These are phyloP conservation scores for Felis chaus DNA, from an alignment of 2,113 vertebrate species.

Conservation along the genomic window DNA sequence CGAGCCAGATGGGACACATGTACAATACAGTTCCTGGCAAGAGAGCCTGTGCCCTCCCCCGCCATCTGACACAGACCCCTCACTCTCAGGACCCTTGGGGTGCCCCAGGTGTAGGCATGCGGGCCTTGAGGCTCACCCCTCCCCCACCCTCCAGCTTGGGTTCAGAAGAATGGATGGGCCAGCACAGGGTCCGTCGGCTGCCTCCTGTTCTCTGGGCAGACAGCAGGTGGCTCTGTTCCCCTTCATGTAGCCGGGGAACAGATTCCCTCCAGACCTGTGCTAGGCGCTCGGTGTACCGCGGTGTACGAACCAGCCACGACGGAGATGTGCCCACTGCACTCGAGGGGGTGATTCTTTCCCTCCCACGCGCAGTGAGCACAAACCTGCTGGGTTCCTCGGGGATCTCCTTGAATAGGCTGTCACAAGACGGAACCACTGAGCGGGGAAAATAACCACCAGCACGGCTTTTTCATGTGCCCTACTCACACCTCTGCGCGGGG, in stretches of 20 bases:
- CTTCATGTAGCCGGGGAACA: background rate
- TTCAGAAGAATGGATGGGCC: background rate
- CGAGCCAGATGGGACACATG: fast-evolving
- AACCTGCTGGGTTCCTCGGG: fast-evolving
- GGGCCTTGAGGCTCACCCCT: background rate
- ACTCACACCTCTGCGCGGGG: fast-evolving
- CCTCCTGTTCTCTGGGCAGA: background rate
- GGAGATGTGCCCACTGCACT: no score
- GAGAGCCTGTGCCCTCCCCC: no score
- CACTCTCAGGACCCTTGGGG: no score
- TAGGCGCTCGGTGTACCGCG: fast-evolving
- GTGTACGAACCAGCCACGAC: background rate
- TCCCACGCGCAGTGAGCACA: background rate
- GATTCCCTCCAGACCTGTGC: background rate
- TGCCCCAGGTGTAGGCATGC: background rate
- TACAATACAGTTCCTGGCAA: no score
- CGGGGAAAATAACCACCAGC: background rate
- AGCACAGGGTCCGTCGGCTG: background rate
- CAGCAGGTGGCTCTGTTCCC: constrained; percentile 44
- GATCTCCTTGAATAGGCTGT: background rate
- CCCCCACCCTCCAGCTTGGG: no score
- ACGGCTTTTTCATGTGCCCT: no score
- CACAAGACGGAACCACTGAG: background rate
- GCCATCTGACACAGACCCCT: background rate
- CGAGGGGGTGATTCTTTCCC: background rate